These are phyloP conservation scores for Girardinichthys multiradiatus DNA, from an alignment of 2,113 vertebrate species.

Conservation along the genomic window DNA sequence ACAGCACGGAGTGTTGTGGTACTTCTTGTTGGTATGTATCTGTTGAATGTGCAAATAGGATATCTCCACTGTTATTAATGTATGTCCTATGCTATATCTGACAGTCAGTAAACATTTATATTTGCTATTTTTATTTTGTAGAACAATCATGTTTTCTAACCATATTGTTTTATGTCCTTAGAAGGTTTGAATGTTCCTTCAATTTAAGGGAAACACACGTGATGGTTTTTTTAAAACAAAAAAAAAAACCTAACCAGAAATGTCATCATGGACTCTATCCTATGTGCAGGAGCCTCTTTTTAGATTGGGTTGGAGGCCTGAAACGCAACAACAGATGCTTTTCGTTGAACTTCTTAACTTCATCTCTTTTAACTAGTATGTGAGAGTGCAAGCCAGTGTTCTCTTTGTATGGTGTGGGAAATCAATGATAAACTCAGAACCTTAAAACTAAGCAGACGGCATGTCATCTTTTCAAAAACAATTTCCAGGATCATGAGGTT, in stretches of 20 bases:
- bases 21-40: too few relatives aligned
- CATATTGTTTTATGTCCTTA: background rate
- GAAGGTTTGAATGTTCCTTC: background rate
- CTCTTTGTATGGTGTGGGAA: background rate
- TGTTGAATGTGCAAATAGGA: too few relatives aligned
- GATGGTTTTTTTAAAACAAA: background rate
- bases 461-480: background rate
- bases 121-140: too few relatives aligned
- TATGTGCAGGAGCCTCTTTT: background rate
- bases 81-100: too few relatives aligned
- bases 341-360: background rate
- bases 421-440: background rate
- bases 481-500: background rate
- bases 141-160: background rate
- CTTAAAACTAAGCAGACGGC: background rate
- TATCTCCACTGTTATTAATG: too few relatives aligned
- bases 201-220: background rate
- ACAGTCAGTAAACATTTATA: too few relatives aligned
- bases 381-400: background rate
- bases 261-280: background rate
- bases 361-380: background rate
- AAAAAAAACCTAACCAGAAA: background rate
- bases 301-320: background rate
- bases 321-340: background rate
- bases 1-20: background rate